Percentiles rank a stretch among this genome's conserved stretches.
Evolutionary conservation across 2,888 invertebrate genomes (phyloP).

Genomic region (Lymantria monacha): DNA sequence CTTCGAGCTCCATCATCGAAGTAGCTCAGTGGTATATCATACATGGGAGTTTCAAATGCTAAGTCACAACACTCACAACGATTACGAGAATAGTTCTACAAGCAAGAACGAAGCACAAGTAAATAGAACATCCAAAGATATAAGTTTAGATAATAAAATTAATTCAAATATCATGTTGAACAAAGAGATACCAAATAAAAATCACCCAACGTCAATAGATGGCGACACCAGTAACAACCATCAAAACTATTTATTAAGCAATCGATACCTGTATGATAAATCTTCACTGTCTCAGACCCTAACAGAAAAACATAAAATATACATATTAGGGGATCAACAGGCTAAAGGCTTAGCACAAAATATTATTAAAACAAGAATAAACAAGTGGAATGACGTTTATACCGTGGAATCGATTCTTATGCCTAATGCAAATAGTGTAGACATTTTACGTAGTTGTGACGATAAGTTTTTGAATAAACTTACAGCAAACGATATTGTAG

Average conservation of each 20-base stretch:
- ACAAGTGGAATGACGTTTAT: not conserved
- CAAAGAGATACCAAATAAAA: too few species aligned
- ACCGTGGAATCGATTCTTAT: not conserved
- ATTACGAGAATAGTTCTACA: too few species aligned
- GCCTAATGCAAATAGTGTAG: not conserved
- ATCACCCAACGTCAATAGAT: too few species aligned
- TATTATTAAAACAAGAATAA: not conserved
- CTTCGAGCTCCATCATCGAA: too few species aligned
- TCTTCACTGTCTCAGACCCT: not conserved
- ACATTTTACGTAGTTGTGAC: not conserved
- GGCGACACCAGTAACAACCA: not conserved
- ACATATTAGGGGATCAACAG: not conserved
- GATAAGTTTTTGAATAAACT: not conserved
- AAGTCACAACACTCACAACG: too few species aligned
- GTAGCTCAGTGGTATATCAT: too few species aligned
- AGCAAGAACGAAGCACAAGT: not conserved
- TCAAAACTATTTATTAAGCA: not conserved
- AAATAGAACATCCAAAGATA: too few species aligned
- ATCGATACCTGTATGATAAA: not conserved
- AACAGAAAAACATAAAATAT: not conserved
- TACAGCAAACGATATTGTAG: not conserved
- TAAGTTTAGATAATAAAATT: too few species aligned
- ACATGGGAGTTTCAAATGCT: too few species aligned
- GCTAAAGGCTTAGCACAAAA: not conserved
- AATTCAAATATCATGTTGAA: too few species aligned